Evolutionary conservation across 2,888 invertebrate species (phyloP).

Genomic region (Brenthis ino): DNA sequence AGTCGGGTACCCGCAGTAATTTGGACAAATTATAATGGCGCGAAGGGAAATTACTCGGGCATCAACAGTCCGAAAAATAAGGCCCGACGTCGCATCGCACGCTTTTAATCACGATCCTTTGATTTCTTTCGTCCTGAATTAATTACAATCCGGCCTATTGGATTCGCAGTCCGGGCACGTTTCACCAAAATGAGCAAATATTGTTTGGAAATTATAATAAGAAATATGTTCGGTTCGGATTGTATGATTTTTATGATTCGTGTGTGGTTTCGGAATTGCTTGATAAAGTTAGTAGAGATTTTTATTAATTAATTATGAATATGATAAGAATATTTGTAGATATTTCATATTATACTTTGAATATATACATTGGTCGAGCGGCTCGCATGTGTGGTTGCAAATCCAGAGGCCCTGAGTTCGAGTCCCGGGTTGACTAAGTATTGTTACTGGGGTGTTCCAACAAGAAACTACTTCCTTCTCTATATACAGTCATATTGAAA

Average conservation of each 20-base stretch:
- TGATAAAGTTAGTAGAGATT: background rate
- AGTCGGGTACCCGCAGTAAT: constrained; percentile 46
- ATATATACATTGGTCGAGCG: too few relatives aligned
- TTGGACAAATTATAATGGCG: constrained; percentile 60
- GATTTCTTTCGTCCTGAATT: constrained; percentile 45
- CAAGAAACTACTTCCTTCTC: too few relatives aligned
- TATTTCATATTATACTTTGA: background rate
- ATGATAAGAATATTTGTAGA: background rate
- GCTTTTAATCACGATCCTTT: constrained; percentile 47
- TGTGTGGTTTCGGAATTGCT: background rate
- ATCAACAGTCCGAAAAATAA: constrained; percentile 45
- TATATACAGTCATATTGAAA: too few relatives aligned
- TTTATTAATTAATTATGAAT: background rate
- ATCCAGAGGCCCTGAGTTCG: too few relatives aligned
- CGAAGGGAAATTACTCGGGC: constrained; percentile 43
- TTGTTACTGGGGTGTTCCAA: too few relatives aligned
- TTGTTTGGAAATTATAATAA: constrained; percentile 16
- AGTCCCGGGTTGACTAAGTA: too few relatives aligned
- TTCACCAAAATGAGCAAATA: constrained; percentile 32
- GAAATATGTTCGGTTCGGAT: background rate
- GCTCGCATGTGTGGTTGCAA: too few relatives aligned
- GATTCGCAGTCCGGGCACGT: constrained; percentile 31
- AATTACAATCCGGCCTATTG: constrained; percentile 37
- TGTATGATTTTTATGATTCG: background rate
- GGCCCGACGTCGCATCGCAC: constrained; percentile 41